A percentile compares a stretch with the other conserved stretches of the same genome.
Conservation (phyloP, 2,888 invertebrate species). For the Aspidiotus destructor region DNA sequence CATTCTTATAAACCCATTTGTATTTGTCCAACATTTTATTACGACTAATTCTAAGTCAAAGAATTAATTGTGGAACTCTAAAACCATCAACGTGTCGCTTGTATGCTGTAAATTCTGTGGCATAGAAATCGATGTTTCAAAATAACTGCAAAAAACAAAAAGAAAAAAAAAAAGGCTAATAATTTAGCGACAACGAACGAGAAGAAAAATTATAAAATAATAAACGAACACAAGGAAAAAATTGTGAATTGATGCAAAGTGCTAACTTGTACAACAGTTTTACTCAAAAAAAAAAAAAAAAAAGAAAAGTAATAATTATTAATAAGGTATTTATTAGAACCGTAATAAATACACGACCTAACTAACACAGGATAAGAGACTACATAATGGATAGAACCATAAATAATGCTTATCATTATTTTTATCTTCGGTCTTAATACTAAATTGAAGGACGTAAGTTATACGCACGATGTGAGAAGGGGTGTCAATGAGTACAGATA, state of each 20-base stretch:
- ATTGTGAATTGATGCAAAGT: constrained; percentile 10
- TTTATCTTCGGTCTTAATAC: no score
- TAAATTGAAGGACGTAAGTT: no score
- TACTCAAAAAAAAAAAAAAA: not conserved
- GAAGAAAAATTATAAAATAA: constrained; percentile 7
- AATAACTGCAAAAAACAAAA: not conserved
- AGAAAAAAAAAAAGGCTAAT: not conserved
- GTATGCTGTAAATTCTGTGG: not conserved
- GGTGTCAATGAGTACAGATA: no score
- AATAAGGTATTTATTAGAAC: no score
- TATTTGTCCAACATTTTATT: constrained; percentile 6
- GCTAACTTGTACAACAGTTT: not conserved
- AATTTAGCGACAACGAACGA: constrained; percentile 6
- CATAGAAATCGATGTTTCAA: no score
- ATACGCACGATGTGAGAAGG: no score
- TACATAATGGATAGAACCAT: no score
- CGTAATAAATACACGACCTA: no score
- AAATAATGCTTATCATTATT: no score
- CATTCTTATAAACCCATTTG: constrained; percentile 13
- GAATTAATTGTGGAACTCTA: not conserved
- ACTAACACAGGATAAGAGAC: no score
- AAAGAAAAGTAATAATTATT: not conserved
- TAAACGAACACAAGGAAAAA: constrained; percentile 4
- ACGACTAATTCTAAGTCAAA: not conserved
- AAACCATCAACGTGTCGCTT: constrained; percentile 7